A percentile compares a stretch with the other conserved stretches of the same genome.
Conservation (phyloP, 2,113 vertebrate genomes). For the Eurypyga helias region DNA sequence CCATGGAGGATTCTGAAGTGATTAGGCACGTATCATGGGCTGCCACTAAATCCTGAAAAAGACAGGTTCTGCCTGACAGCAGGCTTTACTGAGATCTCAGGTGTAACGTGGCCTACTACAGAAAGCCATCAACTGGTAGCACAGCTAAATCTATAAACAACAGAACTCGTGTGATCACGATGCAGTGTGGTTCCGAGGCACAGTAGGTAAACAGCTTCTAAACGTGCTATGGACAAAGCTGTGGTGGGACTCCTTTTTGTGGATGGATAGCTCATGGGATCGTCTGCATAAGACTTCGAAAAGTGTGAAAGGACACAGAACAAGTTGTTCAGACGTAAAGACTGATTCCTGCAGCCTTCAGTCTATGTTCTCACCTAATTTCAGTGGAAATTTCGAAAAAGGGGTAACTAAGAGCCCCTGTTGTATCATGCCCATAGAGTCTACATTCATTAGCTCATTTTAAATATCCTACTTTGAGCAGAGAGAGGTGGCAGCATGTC, state of each 20-base stretch:
- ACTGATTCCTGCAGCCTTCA: background rate
- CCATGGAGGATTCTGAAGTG: background rate
- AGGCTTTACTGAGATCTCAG: background rate
- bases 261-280: background rate
- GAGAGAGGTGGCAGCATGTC: background rate
- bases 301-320: background rate
- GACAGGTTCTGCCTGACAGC: background rate
- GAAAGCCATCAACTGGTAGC: background rate
- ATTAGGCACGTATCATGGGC: background rate
- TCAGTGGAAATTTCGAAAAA: background rate
- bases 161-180: fast-evolving
- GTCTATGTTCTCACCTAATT: background rate
- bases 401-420: background rate
- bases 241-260: background rate
- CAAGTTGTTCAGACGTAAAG: background rate
- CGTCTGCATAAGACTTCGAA: background rate
- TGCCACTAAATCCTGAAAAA: background rate
- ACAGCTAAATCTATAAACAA: background rate
- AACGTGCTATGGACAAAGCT: background rate
- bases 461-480: background rate
- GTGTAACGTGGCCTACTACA: background rate
- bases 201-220: background rate
- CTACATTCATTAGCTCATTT: background rate
- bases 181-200: background rate
- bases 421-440: background rate